A percentile compares a stretch with the other conserved stretches of the same genome.
Conservation (phyloP, 2,113 vertebrate genomes). For the Oncorhynchus nerka region DNA sequence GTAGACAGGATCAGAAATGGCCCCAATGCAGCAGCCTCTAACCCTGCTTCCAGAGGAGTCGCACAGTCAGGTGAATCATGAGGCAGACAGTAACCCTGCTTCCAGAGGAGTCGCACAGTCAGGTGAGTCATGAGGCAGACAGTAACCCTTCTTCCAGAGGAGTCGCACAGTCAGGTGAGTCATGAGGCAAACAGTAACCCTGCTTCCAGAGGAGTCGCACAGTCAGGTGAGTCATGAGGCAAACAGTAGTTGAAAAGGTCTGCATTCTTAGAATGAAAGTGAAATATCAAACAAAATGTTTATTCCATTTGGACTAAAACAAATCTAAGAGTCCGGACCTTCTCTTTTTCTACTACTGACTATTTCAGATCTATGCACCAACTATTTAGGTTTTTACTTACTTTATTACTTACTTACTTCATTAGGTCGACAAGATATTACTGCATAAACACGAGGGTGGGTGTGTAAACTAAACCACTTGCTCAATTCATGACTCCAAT, state of each 20-base stretch:
- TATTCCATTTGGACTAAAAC: too few species aligned
- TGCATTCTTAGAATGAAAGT: background rate
- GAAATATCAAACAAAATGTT: too few species aligned
- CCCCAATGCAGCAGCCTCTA: constrained; percentile 85
- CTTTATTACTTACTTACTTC: too few species aligned
- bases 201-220: constrained; percentile 84
- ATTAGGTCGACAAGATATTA: background rate
- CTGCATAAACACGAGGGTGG: background rate
- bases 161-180: constrained; percentile 86
- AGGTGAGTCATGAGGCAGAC: constrained; percentile 64
- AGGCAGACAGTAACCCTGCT: constrained; percentile 63
- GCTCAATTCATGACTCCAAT: background rate
- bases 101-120: constrained; percentile 86
- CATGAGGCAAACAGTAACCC: constrained; percentile 61
- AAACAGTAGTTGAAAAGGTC: background rate
- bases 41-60: constrained; percentile 82
- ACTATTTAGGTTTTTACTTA: too few species aligned
- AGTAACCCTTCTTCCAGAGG: constrained; percentile 80
- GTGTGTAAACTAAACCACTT: background rate
- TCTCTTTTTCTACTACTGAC: too few species aligned
- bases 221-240: constrained; percentile 74
- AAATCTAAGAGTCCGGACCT: too few species aligned
- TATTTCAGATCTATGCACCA: too few species aligned
- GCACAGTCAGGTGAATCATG: constrained; percentile 83
- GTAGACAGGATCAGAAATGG: constrained; percentile 87